Base-by-base conservation (phyloP, 1,140 invertebrate species). In the Hyles vespertilio region DNA sequence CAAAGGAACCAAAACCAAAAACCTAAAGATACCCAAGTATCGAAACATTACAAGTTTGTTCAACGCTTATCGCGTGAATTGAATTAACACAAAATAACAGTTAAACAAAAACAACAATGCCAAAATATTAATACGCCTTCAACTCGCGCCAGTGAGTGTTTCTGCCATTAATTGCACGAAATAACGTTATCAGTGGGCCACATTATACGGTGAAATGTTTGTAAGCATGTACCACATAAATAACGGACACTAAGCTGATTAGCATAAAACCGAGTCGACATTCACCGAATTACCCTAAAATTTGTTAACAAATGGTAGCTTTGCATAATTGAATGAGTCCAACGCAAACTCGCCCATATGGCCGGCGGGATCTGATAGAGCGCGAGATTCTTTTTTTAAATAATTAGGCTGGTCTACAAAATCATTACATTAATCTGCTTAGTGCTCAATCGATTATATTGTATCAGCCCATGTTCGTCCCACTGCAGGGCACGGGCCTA, bases 221-320 rank as follows among this genome's bases (percentile, higher is more conserved):
- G 68, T 80, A 83, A 81, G 62, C 70, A 72, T 79, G 72, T 79
- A 67, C 53, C 69, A 66, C 68, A 75, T 85, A 84, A 85, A 87
- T 85, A 82, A 84, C 79, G 69, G 74, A 76, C 71, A 77, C 70
- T 84, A 83, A 84, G 81, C 82, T 84, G 77, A 84, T 87, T 87
- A 83, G 65, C 82, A 85, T 87, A 83, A 80, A 82, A 85, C 83
- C 73, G 76, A 74, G 69, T 74, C 73, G 73, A 83, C 79, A 80
- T 79, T 80, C 70, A 65, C 74, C 66, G 74, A 79, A 82, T 84
- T 81, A 79, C 77, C 66, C 80, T 74, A 77, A 87, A 87, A 87
- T 87, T 82, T 87, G 84, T 81, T 86, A 87, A 87, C 83, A 81
- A 83, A 87, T 87, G 81, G 79, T 77, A 63, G 84, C 75, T 87